phyloP scores from a whole-genome alignment of 2,797 vertebrate genomes.

The Lacerta viridis region DNA sequence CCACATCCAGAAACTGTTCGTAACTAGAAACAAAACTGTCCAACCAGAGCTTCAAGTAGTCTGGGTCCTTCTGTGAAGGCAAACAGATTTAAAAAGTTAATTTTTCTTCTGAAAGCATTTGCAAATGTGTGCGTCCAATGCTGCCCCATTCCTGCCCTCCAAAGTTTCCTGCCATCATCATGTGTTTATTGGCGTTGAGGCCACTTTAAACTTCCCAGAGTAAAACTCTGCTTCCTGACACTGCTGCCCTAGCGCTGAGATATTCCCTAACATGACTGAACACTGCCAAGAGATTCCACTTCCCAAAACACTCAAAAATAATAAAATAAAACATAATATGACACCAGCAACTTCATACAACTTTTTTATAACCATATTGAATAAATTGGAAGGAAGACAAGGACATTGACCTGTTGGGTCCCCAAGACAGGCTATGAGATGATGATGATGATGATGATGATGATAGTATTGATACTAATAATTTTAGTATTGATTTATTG shows the following conservation, averaged over 20 bases:
- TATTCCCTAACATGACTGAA: neutral
- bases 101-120: slow-evolving; percentile 12
- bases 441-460: too few relatives aligned
- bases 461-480: too few relatives aligned
- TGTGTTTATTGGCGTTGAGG: neutral
- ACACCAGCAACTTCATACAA: neutral
- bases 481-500: too few relatives aligned
- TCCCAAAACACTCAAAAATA: neutral
- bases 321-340: neutral
- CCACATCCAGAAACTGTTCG: slow-evolving; percentile 94
- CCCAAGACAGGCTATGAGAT: neutral
- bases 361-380: neutral
- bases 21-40: slow-evolving; percentile 96
- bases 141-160: neutral
- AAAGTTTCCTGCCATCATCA: neutral
- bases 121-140: too few relatives aligned
- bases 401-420: neutral
- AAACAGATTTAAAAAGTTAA: slow-evolving; percentile 9
- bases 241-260: neutral
- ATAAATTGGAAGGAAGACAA: neutral
- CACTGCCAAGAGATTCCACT: neutral
- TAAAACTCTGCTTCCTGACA: neutral
- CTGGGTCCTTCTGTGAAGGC: slow-evolving; percentile 92
- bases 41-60: slow-evolving; percentile 97
- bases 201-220: neutral